Evolutionary conservation across 2,888 invertebrate species (phyloP), one percentile per base, ranked within the genome.

Genomic region (Napeogenes inachia): DNA sequence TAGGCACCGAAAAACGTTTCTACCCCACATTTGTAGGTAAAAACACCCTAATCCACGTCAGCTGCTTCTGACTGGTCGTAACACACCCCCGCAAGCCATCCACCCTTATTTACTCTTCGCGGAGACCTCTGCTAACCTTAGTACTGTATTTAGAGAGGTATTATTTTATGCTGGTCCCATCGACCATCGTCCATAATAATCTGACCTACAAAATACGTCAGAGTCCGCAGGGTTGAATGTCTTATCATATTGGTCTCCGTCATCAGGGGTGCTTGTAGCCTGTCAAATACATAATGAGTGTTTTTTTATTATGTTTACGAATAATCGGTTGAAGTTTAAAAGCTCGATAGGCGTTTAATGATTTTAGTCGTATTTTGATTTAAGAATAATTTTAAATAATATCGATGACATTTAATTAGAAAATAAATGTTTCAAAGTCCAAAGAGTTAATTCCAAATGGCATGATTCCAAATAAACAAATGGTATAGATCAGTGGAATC

Each of bases 11-110:
- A 65, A 64, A 67, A 61, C 65, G 67, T 61, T 62, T 70, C 76
- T 75, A 79, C 84, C 81, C 84, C 73, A 76, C 73, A 75, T 79
- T 75, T 74, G 84, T 87, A 87, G 85, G 87, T 86, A 87, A 83
- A 84, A 84, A 82, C 85, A 81, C 87, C 88, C 85, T 87, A 87
- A 88, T 87, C 85, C 87, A 73, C 84, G 89, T 90, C 89, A 89
- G 89, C 89, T 90, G 89, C 82, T 83, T 75, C 69, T 88, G 89
- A 90, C 89, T 89, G 89, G 87, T 82, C 79, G 76, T 68, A 64
- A 62, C 68, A 67, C 67, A 69, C 71, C 73, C 77, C 79, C 75
- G 74, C 76, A 74, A 76, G 64, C 71, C 74, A 68, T 73, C 75
- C 77, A 73, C 76, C 78, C 73, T 69, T 71, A 73, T 73, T 71